Percentiles rank a stretch among this genome's conserved stretches.
Evolutionary conservation across 2,888 invertebrate genomes (phyloP).

Genomic region (Lasioglossum pauxillum): DNA sequence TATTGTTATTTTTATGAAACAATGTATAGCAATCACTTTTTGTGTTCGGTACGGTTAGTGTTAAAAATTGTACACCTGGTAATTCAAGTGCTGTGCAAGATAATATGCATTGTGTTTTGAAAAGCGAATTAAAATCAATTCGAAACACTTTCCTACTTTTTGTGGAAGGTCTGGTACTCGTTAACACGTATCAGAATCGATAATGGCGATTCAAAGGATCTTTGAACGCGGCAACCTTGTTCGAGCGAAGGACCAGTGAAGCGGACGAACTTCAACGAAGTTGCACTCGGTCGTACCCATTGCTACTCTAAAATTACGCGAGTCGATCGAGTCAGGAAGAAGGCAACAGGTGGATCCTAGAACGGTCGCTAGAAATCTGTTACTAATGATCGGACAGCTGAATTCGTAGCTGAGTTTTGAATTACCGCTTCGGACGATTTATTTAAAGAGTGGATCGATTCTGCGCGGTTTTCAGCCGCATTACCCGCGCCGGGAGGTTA

Average conservation of each 20-base stretch:
- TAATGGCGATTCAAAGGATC: background rate
- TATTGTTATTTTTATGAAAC: no score
- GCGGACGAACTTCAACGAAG: background rate
- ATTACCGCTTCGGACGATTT: slow-evolving; percentile 37
- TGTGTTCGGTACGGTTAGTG: no score
- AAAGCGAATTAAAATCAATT: background rate
- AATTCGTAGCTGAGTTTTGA: slow-evolving; percentile 41
- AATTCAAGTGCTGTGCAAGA: no score
- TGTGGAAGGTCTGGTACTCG: background rate
- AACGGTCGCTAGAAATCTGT: slow-evolving; percentile 47
- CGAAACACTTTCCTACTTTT: background rate
- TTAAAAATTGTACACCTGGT: no score
- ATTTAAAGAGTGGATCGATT: slow-evolving; percentile 35
- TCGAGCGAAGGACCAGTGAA: background rate
- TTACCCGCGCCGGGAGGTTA: slow-evolving; percentile 30
- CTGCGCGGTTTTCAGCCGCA: slow-evolving; percentile 21
- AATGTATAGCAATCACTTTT: no score
- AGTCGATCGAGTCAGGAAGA: slow-evolving; percentile 59
- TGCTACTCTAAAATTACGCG: slow-evolving; percentile 60
- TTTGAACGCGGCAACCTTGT: background rate
- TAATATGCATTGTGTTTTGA: no score
- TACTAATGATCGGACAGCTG: slow-evolving; percentile 59
- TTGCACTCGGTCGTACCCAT: slow-evolving; percentile 33
- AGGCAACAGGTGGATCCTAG: slow-evolving; percentile 67
- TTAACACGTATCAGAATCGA: background rate